Evolutionary conservation across 2,888 invertebrate genomes (phyloP).

Genomic region (Lithodes maja): DNA sequence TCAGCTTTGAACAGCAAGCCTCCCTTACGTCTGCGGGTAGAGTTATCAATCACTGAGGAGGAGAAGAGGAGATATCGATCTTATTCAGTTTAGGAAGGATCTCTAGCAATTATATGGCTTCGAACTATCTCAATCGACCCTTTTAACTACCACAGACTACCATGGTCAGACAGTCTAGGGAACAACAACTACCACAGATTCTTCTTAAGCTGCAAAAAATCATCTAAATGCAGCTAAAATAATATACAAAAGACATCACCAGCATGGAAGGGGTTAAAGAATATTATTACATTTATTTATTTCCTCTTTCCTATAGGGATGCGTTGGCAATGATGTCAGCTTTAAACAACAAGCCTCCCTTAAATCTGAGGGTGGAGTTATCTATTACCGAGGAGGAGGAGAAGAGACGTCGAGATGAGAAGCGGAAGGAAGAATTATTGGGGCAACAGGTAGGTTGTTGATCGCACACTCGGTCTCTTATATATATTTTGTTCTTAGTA

Average conservation of each 20-base stretch:
- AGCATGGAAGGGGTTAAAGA: no score
- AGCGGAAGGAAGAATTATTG: background rate
- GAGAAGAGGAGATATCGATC: background rate
- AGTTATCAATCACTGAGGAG: constrained; percentile 38
- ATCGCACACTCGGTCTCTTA: background rate
- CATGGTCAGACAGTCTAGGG: no score
- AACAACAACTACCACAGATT: no score
- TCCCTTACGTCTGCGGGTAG: constrained; percentile 40
- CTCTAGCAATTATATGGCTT: no score
- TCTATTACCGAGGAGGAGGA: constrained; percentile 45
- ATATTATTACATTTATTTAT: no score
- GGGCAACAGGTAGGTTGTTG: background rate
- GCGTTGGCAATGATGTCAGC: constrained; percentile 31
- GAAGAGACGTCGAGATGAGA: background rate
- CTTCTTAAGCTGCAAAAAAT: no score
- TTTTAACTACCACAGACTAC: no score
- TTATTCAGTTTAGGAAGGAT: no score
- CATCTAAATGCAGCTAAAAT: no score
- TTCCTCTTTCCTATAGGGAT: constrained; percentile 14
- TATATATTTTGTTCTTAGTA: no score
- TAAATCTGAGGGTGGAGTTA: constrained; percentile 42
- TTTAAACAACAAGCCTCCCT: constrained; percentile 34
- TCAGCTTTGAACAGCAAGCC: constrained; percentile 27
- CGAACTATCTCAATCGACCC: no score
- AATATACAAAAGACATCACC: no score